phyloP scores from a whole-genome alignment of 2,113 vertebrate species.

The Microcebus lehilahytsara region DNA sequence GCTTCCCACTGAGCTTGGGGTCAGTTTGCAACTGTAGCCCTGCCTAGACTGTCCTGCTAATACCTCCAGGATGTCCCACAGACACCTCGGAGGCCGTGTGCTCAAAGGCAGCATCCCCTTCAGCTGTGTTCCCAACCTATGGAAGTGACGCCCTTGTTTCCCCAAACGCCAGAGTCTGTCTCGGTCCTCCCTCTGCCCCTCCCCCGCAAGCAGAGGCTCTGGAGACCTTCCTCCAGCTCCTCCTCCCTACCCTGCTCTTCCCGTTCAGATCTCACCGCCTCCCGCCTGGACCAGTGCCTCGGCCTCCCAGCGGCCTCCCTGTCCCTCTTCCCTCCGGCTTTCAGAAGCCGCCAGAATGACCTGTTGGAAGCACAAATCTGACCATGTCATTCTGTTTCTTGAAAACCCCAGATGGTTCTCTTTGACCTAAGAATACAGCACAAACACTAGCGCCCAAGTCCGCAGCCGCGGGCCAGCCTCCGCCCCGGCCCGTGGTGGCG shows the following conservation, averaged over 20 bases:
- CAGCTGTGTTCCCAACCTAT: rapidly evolving
- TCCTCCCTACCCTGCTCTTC: rapidly evolving
- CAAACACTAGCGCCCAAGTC: not conserved
- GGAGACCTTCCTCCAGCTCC: rapidly evolving
- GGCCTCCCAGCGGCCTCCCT: no score
- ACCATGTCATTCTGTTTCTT: not conserved
- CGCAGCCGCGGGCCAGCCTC: not conserved
- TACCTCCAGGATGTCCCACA: rapidly evolving
- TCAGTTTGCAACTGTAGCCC: not conserved
- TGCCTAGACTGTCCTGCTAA: rapidly evolving
- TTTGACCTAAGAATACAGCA: not conserved
- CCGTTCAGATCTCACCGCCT: rapidly evolving
- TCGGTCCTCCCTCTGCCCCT: not conserved
- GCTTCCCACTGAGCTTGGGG: not conserved
- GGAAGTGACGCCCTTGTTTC: not conserved
- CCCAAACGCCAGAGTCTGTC: not conserved
- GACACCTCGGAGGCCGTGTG: rapidly evolving
- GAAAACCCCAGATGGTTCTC: not conserved
- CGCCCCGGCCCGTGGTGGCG: rapidly evolving
- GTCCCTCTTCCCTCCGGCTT: not conserved
- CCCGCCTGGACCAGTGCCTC: rapidly evolving
- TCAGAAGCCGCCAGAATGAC: not conserved
- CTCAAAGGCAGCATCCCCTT: not conserved
- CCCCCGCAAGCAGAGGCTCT: not conserved
- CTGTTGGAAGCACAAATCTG: not conserved